Evolutionary conservation across 2,113 vertebrate species (phyloP).

Genomic region (Phycodurus eques): DNA sequence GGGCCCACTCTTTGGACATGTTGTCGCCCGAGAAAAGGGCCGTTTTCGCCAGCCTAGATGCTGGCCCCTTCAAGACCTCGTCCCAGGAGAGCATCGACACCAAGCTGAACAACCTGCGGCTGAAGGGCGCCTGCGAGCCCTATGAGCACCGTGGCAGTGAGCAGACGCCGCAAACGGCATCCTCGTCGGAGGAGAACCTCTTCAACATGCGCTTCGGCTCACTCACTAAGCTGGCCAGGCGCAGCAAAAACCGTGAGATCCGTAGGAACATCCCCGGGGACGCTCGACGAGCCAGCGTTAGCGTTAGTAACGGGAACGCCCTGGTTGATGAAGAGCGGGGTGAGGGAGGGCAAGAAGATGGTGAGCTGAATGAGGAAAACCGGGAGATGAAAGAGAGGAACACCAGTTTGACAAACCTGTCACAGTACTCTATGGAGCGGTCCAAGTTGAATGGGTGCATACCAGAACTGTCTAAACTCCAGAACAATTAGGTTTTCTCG

Average conservation of each 20-base stretch:
- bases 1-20: conserved; percentile 95
- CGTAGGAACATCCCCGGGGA: conserved; percentile 86
- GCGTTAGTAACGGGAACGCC: conserved; percentile 76
- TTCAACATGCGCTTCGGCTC: conserved; percentile 86
- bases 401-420: conserved; percentile 80
- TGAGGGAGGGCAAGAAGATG: conserved; percentile 75
- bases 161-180: conserved; percentile 65
- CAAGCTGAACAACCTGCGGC: conserved; percentile 90
- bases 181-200: conserved; percentile 90
- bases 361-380: conserved; percentile 75
- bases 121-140: conserved; percentile 77
- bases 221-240: conserved; percentile 84
- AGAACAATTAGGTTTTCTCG: conserved; percentile 72
- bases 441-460: conserved; percentile 78
- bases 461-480: conserved; percentile 81
- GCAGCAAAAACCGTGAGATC: conserved; percentile 85
- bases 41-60: conserved; percentile 87
- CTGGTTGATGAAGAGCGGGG: conserved; percentile 65
- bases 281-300: conserved; percentile 79
- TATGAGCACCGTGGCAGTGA: conserved; percentile 75
- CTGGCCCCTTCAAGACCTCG: conserved; percentile 87
- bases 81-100: conserved; percentile 97
- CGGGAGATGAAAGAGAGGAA: conserved; percentile 78
- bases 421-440: conserved; percentile 74
- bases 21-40: conserved; percentile 93